phyloP scores from a whole-genome alignment of 2,113 vertebrate genomes.

The Sarotherodon lohbergeri region DNA sequence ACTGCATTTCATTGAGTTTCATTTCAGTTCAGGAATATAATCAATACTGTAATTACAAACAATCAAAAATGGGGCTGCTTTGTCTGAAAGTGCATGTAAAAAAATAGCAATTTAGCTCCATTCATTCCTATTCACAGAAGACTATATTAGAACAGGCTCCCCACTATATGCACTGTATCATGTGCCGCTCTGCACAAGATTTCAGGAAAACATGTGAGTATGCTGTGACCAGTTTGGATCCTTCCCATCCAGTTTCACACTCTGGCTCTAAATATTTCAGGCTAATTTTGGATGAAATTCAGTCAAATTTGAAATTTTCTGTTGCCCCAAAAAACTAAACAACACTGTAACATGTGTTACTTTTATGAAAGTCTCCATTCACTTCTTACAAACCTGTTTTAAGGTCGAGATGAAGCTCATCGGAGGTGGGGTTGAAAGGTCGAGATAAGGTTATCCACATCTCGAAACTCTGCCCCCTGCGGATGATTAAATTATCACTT shows the following conservation, averaged over 20 bases:
- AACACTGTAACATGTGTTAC: not conserved
- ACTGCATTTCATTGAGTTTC: not conserved
- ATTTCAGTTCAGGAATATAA: not conserved
- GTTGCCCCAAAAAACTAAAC: accelerated
- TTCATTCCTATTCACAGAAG: not conserved
- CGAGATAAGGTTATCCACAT: slow-evolving; percentile 74
- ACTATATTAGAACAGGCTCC: not conserved
- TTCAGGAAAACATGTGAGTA: not conserved
- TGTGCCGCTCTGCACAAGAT: not conserved
- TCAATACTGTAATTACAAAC: not conserved
- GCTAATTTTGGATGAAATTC: not conserved
- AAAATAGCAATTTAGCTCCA: not conserved
- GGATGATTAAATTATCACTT: slow-evolving; percentile 71
- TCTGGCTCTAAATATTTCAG: not conserved
- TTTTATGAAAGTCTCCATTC: not conserved
- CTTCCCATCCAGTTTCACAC: not conserved
- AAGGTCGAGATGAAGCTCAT: slow-evolving; percentile 75
- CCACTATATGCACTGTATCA: not conserved
- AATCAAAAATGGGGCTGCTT: not conserved
- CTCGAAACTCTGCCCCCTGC: slow-evolving; percentile 80
- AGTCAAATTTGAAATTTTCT: not conserved
- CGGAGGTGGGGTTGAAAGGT: slow-evolving; percentile 62
- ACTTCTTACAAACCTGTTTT: slow-evolving; percentile 68
- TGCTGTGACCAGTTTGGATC: not conserved
- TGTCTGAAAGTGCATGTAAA: not conserved